Base-by-base conservation (phyloP, 2,113 vertebrate genomes). In the Leucoraja erinaceus region DNA sequence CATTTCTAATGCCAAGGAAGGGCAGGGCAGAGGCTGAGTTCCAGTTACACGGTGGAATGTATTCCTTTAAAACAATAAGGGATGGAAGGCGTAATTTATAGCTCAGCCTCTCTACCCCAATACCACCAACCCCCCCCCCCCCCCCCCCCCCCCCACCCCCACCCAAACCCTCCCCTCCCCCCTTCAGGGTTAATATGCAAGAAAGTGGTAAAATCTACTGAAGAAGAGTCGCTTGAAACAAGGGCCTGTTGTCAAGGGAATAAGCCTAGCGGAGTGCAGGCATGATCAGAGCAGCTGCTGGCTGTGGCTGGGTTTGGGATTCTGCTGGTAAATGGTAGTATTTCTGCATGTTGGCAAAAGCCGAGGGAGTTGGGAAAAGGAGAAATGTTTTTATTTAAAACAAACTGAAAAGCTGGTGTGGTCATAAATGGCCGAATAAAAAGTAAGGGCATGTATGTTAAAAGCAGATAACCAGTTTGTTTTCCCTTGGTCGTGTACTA, bases 271-370 rank as follows among this genome's bases (percentile, higher is more conserved):
- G 31, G 93, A 96, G 94, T 93, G 94, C 94, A 95, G 95, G 96
- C 96, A 95, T 96, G 96, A 96, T 94, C 94, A 94, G 95, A 96
- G 97, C 97, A 99, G 98, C 98, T 98, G 98, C 96, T 97, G 94
- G 94, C 95, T 94, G 97, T 97, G 97, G 97, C 96, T 93, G 5
- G 38, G 95, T 94, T 94, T 93, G 88, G 95, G 95, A 94, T 90
- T 94, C 96, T 95, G 95, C 95, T 96, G 95, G 95, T 93, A 95
- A 72, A 94, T 94, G 95, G 96, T 96, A 96, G 96, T 96, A 96
- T 94, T 94, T 93, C 95, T 95, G 94, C 94, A 93, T 96, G 96
- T 96, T 96, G 97, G 95, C 88, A 95, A 94, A 96, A 38, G 96
- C 96, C 96, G 96, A 96, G 96, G 96, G 95, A 93, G 95, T 96